Percentiles rank a stretch among this genome's conserved stretches.
These are phyloP conservation scores for Prunella strophiata DNA, from an alignment of 2,797 vertebrate genomes.

Conservation along the genomic window DNA sequence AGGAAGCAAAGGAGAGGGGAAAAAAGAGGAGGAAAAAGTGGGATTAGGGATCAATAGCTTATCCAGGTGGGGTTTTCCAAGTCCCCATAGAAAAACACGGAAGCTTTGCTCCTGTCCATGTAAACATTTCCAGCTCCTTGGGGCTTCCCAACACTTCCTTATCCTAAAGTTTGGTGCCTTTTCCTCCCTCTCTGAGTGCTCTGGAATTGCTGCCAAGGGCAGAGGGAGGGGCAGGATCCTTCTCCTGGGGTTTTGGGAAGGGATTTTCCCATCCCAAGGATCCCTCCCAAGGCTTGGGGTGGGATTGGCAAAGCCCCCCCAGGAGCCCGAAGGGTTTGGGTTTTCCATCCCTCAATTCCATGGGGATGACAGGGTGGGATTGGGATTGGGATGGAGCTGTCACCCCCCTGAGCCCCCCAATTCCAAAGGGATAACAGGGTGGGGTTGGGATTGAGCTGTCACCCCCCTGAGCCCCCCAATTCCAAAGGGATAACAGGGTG, in stretches of 20 bases:
- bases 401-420: too few species aligned
- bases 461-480: too few species aligned
- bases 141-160: not conserved
- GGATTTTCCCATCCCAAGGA: not conserved
- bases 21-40: not conserved
- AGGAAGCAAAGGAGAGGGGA: not conserved
- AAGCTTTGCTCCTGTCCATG: constrained; percentile 57
- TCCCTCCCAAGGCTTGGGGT: not conserved
- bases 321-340: not conserved
- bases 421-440: not conserved
- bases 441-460: not conserved
- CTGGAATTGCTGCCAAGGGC: not conserved
- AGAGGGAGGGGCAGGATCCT: not conserved
- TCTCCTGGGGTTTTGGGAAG: not conserved
- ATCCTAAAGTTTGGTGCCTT: not conserved
- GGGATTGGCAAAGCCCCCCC: not conserved
- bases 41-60: constrained; percentile 48
- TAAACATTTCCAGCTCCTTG: constrained; percentile 61
- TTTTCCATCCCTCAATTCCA: not conserved
- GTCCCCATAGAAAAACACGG: constrained; percentile 27
- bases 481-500: too few species aligned
- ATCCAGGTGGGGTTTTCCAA: constrained; percentile 6
- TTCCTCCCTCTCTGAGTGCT: not conserved
- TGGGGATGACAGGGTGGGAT: rapidly evolving
- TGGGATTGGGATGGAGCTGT: not conserved